A percentile compares a stretch with the other conserved stretches of the same genome.
These are phyloP conservation scores for Dicyrtoma fusca DNA, from an alignment of 2,888 invertebrate genomes.

Conservation along the genomic window DNA sequence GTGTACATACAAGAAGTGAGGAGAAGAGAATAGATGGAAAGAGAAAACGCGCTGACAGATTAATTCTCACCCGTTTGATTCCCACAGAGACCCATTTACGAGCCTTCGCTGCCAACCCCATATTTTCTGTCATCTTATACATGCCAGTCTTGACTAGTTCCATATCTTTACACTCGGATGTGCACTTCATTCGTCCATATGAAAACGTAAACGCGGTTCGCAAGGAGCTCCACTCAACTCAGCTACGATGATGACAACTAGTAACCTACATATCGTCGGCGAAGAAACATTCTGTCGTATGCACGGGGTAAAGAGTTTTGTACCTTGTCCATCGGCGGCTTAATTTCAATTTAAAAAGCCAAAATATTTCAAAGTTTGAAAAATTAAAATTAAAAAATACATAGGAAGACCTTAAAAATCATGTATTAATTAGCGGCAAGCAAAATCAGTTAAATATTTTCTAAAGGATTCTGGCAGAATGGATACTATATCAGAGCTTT, in stretches of 20 bases:
- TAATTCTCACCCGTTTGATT: slow-evolving; percentile 29
- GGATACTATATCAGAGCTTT: too few species aligned
- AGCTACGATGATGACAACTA: background rate
- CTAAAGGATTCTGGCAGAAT: too few species aligned
- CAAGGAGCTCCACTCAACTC: background rate
- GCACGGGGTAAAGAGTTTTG: too few species aligned
- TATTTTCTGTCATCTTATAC: slow-evolving; percentile 27
- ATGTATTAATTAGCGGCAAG: too few species aligned
- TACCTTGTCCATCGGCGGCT: too few species aligned
- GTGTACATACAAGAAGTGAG: background rate
- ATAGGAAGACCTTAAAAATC: too few species aligned
- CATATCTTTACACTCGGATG: background rate
- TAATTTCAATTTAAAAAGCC: too few species aligned
- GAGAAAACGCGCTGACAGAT: slow-evolving; percentile 23
- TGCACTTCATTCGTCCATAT: background rate
- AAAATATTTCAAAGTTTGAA: too few species aligned
- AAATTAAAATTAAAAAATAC: too few species aligned
- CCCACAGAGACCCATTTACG: slow-evolving; percentile 27
- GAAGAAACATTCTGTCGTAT: too few species aligned
- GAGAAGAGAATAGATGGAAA: background rate
- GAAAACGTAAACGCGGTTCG: too few species aligned
- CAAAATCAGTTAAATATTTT: too few species aligned
- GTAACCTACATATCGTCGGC: background rate
- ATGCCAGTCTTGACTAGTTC: background rate
- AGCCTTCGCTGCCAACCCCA: background rate